Conservation (phyloP, 1,140 invertebrate species). For the Solen grandis region DNA sequence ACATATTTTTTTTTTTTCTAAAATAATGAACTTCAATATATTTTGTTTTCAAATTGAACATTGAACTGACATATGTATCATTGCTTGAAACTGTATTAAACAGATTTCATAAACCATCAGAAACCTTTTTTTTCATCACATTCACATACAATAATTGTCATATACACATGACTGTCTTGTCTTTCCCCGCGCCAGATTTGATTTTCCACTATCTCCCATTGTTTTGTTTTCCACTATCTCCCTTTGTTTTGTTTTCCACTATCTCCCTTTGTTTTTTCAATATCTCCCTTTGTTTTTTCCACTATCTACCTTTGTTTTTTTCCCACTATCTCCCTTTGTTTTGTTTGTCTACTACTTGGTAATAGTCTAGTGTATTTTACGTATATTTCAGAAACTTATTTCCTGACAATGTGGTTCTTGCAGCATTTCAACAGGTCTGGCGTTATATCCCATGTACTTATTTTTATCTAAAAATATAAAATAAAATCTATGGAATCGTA, state of each 20-base stretch:
- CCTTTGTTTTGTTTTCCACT: background rate
- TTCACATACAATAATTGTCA: no score
- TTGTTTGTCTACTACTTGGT: background rate
- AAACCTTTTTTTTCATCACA: no score
- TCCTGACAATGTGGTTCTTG: conserved; percentile 60
- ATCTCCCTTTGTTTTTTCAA: background rate
- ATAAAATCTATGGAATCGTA: conserved; percentile 11
- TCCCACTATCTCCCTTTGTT: background rate
- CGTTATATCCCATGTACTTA: background rate
- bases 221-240: no score
- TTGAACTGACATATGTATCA: no score
- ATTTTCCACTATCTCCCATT: no score
- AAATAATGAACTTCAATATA: no score
- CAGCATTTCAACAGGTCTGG: conserved; percentile 59
- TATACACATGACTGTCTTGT: no score
- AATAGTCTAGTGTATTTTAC: conserved; percentile 7
- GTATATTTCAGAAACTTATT: conserved; percentile 59
- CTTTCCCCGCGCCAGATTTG: no score
- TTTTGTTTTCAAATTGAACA: no score
- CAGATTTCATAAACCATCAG: no score
- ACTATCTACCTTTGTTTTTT: background rate
- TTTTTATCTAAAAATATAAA: conserved; percentile 1
- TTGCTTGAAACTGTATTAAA: no score
- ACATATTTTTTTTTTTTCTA: no score
- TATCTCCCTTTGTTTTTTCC: background rate